Evolutionary conservation across 2,797 vertebrate genomes (phyloP), one percentile per base, ranked within the genome.

Genomic region (Galagoides demidoff): DNA sequence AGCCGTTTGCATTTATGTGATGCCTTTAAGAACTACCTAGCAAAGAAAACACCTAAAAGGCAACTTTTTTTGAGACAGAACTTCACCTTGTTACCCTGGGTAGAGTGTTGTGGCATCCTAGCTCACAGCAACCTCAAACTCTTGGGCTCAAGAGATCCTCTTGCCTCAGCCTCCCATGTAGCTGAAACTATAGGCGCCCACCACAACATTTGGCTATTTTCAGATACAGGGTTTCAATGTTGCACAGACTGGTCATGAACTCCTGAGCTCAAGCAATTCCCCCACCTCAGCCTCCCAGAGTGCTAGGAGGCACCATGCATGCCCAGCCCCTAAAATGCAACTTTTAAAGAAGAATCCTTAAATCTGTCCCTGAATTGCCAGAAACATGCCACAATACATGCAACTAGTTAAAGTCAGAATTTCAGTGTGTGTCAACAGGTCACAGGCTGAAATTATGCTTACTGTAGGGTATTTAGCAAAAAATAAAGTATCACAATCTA

Each of bases 371-470:
- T 39, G 22, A 89, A 94, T 78, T 84, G 81, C 11, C 14, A 59
- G 89, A 78, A 70, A 49, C 2, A 37, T 76, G 73, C 39, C 31
- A 19, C 49, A 85, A 83, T 73, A 13, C 39, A 29, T 83, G 34
- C 61, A 90, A 63, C 5, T 25, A 64, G 63, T 31, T 64, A 0
- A 77, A 84, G 37, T 88, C 64, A 55, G 57, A 90, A 94, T 90
- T 71, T 91, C 39, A 92, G 17, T 49, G n/a, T 9, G 10, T 64
- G 43, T 70, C 82, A 92, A 81, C 78, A 81, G 55, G 87, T 86
- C 39, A 86, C n/a, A 89, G 71, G 61, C 13, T 89, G 89, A 92
- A 87, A 25, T 76, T 8, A 49, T 68, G 37, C 19, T n/a, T 96
- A 55, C n/a, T 91, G 4, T 59, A 49, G 13, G 37, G 11, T 71